Conservation (phyloP, 1,140 invertebrate genomes). For the Streblospio benedicti region DNA sequence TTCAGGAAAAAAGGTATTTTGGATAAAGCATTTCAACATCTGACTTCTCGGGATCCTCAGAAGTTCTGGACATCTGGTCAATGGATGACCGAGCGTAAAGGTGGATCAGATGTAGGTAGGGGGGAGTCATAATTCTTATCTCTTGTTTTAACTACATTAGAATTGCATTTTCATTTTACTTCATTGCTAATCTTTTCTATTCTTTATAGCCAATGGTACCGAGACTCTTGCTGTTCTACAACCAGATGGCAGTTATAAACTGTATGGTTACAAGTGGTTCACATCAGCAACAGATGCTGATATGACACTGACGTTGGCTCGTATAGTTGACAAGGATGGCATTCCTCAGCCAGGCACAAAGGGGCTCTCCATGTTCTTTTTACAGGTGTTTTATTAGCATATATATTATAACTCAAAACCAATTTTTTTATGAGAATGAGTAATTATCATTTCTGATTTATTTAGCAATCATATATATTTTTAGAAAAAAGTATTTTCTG, state of each 20-base stretch:
- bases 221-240: slow-evolving; percentile 52
- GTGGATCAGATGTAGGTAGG: slow-evolving; percentile 56
- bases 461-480: no score
- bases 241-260: slow-evolving; percentile 42
- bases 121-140: not conserved
- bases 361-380: slow-evolving; percentile 54
- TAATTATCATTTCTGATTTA: no score
- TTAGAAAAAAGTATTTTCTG: no score
- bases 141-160: not conserved
- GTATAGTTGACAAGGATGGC: slow-evolving; percentile 47
- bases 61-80: slow-evolving; percentile 58
- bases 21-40: slow-evolving; percentile 38
- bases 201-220: slow-evolving; percentile 47
- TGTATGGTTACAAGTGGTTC: slow-evolving; percentile 56
- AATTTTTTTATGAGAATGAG: no score
- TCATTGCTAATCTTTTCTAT: slow-evolving; percentile 13
- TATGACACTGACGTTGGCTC: slow-evolving; percentile 55
- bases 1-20: slow-evolving; percentile 15
- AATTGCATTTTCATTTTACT: slow-evolving; percentile 10
- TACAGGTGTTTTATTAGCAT: no score
- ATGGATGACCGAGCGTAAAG: slow-evolving; percentile 58
- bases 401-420: no score
- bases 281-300: slow-evolving; percentile 57
- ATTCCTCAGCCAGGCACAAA: slow-evolving; percentile 46
- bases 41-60: slow-evolving; percentile 49